phyloP scores from a whole-genome alignment of 2,113 vertebrate genomes.

The Mandrillus leucophaeus region DNA sequence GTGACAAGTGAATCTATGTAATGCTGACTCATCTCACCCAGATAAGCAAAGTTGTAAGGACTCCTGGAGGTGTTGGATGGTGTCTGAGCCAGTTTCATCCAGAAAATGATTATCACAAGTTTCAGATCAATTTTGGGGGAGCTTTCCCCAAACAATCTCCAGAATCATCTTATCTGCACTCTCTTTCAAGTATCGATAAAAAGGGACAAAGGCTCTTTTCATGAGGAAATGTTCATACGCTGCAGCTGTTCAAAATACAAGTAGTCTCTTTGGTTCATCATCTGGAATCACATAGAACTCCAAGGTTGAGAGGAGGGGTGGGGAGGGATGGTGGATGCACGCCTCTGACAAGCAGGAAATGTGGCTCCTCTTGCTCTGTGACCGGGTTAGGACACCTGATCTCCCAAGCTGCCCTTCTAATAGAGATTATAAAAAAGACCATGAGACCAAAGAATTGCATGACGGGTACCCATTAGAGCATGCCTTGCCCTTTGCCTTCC shows the following conservation, averaged over 20 bases:
- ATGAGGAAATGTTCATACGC: neutral
- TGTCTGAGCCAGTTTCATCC: slow-evolving; percentile 33
- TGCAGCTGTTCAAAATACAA: neutral
- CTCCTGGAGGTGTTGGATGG: neutral
- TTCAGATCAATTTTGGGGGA: slow-evolving; percentile 33
- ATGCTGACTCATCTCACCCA: neutral
- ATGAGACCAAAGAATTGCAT: neutral
- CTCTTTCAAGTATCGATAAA: neutral
- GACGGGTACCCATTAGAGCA: neutral
- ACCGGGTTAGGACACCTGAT: slow-evolving; percentile 8
- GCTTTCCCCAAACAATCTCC: neutral
- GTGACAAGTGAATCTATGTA: neutral
- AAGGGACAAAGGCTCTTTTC: slow-evolving; percentile 41
- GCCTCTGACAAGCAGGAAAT: slow-evolving; percentile 38
- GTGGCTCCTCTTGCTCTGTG: neutral
- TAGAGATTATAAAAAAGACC: slow-evolving; percentile 27
- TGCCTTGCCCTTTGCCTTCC: slow-evolving; percentile 1
- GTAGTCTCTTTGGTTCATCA: neutral
- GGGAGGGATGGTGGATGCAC: neutral
- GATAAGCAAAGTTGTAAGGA: neutral
- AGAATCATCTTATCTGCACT: slow-evolving; percentile 8
- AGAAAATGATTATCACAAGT: slow-evolving; percentile 51
- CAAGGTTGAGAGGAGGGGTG: neutral
- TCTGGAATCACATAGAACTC: neutral
- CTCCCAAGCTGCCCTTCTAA: neutral